Base-by-base conservation (phyloP, 2,797 vertebrate species). In the Sebastes baramenuke region DNA sequence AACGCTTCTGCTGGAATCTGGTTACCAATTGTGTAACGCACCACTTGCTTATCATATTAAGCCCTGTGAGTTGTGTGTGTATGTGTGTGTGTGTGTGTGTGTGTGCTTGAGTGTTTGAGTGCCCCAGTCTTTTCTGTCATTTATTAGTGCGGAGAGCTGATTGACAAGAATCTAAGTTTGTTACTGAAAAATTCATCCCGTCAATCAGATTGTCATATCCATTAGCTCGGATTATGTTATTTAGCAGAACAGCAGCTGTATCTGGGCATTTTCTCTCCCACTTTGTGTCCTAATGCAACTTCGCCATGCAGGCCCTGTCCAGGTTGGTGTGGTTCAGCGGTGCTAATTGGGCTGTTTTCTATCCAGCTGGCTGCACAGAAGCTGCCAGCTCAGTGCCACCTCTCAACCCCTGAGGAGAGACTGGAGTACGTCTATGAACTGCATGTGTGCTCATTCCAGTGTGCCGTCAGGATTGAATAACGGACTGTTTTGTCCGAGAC, bases 281-380 rank as follows among this genome's bases (percentile, higher is more conserved):
- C 29, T 60, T 38, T 10, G 3, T 61, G 67, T 77, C 71, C 22
- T 66, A 6, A 82, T 66, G 29, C 25, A 34, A 16, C 74, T 56
- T 75, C 58, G 7, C 32, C 64, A 38, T 38, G 13, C 38, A n/a
- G 42, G 25, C 30, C 56, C 36, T 0, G 32, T 84, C 64, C 73
- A 79, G 72, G 75, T 68, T 72, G 77, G 16, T 82, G 73, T 88
- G 68, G 67, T 72, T 75, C 61, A 74, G 75, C 67, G 80, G 71
- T 67, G 87, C 85, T 91, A 91, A 92, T 91, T 91, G 82, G 88
- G 83, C 88, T 71, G 83, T 89, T 88, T 90, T 87, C 72, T 77
- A 55, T 89, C 79, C 85, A 81, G 75, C 85, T 91, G 87, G 73
- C 89, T 88, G 81, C 78, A 81, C 82, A 80, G 71, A 72, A 69